Base-by-base conservation (phyloP, 2,797 vertebrate genomes). In the Anguilla anguilla region DNA sequence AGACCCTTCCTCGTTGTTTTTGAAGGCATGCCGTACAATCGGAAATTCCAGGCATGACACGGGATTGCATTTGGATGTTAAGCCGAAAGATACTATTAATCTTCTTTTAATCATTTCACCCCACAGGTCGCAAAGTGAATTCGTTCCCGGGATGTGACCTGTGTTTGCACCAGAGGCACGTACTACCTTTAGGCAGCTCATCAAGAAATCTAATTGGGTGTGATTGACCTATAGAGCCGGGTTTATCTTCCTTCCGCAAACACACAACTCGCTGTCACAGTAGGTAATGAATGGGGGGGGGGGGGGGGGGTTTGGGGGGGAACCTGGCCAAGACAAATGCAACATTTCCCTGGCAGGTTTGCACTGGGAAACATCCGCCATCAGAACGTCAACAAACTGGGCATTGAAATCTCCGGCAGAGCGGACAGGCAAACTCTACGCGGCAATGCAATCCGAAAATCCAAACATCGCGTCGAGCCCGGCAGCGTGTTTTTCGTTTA, bases 31-130 rank as follows among this genome's bases (percentile, higher is more conserved):
- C 19, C 77, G 6, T 22, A 25, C 43, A 46, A 82, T 51, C 46
- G n/a, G 46, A 22, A 82, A 82, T 82, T 82, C 79, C 22, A n/a
- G 19, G 19, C 79, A 82, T 49, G 43, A n/a, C 10, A 22, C 43
- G 6, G 1, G 10, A 51, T n/a, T 49, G 22, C 46, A 51, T 49
- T 35, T 19, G 25, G 43, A 49, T 82, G 79, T 82, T 82, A n/a
- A 82, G 79, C 79, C 3, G 79, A 82, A 82, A 82, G 43, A 51
- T 82, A 82, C 79, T 82, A 49, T 82, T 82, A 82, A 82, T 82
- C 79, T 49, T 49, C 43, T 82, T 82, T 25, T 82, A 82, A 82
- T 82, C 79, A 49, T 49, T 82, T 82, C 43, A 51, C 79, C 79
- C 79, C 79, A 51, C 79, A 51, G 79, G 79, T 82, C 46, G 25